phyloP scores from a whole-genome alignment of 2,797 vertebrate genomes.

The Enoplosus armatus region DNA sequence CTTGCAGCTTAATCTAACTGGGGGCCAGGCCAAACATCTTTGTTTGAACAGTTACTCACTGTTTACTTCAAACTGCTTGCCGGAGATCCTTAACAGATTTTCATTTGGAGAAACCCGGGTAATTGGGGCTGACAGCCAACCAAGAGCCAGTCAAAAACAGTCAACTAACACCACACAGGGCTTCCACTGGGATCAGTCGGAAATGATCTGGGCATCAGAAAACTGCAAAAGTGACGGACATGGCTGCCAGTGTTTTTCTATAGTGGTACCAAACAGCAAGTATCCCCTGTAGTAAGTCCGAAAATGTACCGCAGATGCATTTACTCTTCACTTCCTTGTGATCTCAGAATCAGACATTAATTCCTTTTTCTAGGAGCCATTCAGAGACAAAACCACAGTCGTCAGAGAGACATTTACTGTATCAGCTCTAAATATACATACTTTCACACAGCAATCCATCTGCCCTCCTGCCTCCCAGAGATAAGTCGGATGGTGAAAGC shows the following conservation, averaged over 20 bases:
- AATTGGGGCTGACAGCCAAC: constrained; percentile 60
- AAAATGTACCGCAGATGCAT: constrained; percentile 22
- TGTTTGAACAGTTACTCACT: constrained; percentile 71
- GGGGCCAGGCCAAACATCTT: constrained; percentile 66
- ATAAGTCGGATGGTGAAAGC: constrained; percentile 62
- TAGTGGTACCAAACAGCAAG: not conserved
- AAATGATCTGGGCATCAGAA: constrained; percentile 28
- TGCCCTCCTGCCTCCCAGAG: constrained; percentile 52
- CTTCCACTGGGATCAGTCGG: constrained; percentile 7
- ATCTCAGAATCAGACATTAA: constrained; percentile 22
- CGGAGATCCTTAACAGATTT: constrained; percentile 76
- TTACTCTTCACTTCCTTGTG: constrained; percentile 16
- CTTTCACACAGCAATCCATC: constrained; percentile 65
- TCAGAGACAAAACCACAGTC: constrained; percentile 51
- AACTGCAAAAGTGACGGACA: not conserved
- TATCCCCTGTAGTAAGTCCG: not conserved
- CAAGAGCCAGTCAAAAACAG: constrained; percentile 57
- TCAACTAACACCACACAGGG: constrained; percentile 36
- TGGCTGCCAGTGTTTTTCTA: not conserved
- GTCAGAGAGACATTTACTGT: constrained; percentile 31
- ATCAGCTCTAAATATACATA: constrained; percentile 75
- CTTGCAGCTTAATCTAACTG: constrained; percentile 58
- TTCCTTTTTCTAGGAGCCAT: constrained; percentile 53
- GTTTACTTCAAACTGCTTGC: constrained; percentile 75
- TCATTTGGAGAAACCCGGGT: constrained; percentile 56